These are phyloP conservation scores for Drosophila lacicola DNA, from an alignment of 2,888 invertebrate species.

Conservation along the genomic window DNA sequence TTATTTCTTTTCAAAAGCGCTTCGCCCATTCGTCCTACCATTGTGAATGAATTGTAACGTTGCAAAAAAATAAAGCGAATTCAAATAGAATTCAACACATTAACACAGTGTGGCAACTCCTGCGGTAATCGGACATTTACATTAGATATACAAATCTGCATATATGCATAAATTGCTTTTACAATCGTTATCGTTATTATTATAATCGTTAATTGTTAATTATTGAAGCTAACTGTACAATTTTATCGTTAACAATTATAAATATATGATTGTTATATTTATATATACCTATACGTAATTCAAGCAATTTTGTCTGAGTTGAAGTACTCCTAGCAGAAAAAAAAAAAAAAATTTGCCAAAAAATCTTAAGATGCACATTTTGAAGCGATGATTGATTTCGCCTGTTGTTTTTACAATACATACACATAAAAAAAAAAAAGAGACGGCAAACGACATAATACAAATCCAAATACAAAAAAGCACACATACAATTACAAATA, in stretches of 20 bases:
- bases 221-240: slow-evolving; percentile 52
- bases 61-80: not conserved
- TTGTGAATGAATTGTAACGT: not conserved
- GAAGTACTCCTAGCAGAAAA: not conserved
- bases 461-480: not conserved
- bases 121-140: slow-evolving; percentile 36
- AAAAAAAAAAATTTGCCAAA: not conserved
- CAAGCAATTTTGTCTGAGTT: too few relatives aligned
- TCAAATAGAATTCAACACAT: not conserved
- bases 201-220: slow-evolving; percentile 17
- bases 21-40: not conserved
- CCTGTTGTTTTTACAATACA: slow-evolving; percentile 7
- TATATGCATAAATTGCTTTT: slow-evolving; percentile 52
- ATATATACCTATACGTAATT: not conserved
- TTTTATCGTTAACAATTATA: slow-evolving; percentile 24
- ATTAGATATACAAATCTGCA: slow-evolving; percentile 25
- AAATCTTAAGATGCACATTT: too few relatives aligned
- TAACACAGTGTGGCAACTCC: slow-evolving; percentile 5
- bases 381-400: too few relatives aligned
- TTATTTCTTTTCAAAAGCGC: not conserved
- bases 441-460: slow-evolving; percentile 12
- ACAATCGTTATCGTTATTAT: slow-evolving; percentile 20
- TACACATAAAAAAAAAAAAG: slow-evolving; percentile 1
- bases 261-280: slow-evolving; percentile 1
- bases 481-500: slow-evolving; percentile 6